Evolutionary conservation across 2,888 invertebrate species (phyloP).

Genomic region (Drosophila anomalipes): DNA sequence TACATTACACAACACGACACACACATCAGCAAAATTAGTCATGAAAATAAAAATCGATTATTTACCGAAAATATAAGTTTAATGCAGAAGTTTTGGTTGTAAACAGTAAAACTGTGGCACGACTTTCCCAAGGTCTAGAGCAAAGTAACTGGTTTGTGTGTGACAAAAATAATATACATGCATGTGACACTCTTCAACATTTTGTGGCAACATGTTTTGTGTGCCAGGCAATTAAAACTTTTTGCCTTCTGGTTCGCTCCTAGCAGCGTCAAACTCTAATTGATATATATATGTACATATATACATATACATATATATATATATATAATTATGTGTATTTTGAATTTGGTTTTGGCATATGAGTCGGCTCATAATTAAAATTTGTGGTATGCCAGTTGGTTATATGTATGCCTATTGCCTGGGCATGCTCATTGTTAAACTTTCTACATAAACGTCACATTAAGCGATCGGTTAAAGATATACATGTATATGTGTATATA

Average conservation of each 20-base stretch:
- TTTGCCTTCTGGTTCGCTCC: slow-evolving; percentile 43
- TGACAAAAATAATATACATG: slow-evolving; percentile 32
- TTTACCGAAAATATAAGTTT: slow-evolving; percentile 1
- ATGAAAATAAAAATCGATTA: slow-evolving; percentile 68
- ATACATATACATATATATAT: background rate
- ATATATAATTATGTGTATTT: slow-evolving; percentile 2
- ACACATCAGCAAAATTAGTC: slow-evolving; percentile 58
- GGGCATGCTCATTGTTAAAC: slow-evolving; percentile 75
- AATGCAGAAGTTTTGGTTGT: slow-evolving; percentile 7
- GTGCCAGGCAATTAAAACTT: slow-evolving; percentile 60
- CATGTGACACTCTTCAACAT: slow-evolving; percentile 21
- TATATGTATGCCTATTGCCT: slow-evolving; percentile 30
- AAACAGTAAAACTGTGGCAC: slow-evolving; percentile 36
- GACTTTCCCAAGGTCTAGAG: slow-evolving; percentile 49
- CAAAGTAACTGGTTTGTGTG: slow-evolving; percentile 42
- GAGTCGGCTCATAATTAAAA: slow-evolving; percentile 40
- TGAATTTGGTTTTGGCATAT: slow-evolving; percentile 33
- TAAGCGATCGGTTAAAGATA: slow-evolving; percentile 67
- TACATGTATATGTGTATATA: slow-evolving; percentile 31
- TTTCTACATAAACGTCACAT: slow-evolving; percentile 73
- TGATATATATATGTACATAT: background rate
- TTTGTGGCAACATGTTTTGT: slow-evolving; percentile 54
- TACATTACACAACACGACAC: slow-evolving; percentile 31
- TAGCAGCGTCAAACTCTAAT: slow-evolving; percentile 15
- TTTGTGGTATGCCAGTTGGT: slow-evolving; percentile 33